Percentiles rank a stretch among this genome's conserved stretches.
These are phyloP conservation scores for Tethya wilhelma DNA, from an alignment of 37 sponge, comb jelly and placozoan species.

Conservation along the genomic window DNA sequence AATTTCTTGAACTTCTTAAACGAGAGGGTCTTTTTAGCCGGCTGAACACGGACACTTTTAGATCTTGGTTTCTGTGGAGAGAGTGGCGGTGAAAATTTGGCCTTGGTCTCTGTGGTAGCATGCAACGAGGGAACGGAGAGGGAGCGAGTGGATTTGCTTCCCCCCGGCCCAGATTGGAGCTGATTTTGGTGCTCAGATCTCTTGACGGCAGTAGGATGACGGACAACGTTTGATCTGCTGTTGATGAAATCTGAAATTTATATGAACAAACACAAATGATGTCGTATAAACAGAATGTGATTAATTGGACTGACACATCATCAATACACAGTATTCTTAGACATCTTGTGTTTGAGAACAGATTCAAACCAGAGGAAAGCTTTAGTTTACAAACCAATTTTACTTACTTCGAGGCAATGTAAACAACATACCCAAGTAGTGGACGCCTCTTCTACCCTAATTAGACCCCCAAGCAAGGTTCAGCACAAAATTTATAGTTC, in stretches of 20 bases:
- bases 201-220: constrained; percentile 34
- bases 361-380: too few relatives aligned
- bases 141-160: constrained; percentile 27
- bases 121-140: constrained; percentile 63
- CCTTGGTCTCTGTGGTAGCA: not conserved
- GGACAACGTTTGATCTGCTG: constrained; percentile 16
- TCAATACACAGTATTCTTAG: too few relatives aligned
- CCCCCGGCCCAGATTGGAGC: not conserved
- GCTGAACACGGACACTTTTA: constrained; percentile 42
- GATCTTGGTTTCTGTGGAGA: constrained; percentile 51
- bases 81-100: constrained; percentile 39
- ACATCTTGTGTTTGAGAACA: too few relatives aligned
- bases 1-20: constrained; percentile 35
- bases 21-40: constrained; percentile 37
- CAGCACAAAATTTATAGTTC: too few relatives aligned
- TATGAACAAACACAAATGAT: not conserved
- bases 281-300: not conserved
- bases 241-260: constrained; percentile 10
- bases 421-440: too few relatives aligned
- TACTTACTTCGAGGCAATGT: too few relatives aligned
- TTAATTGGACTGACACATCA: too few relatives aligned
- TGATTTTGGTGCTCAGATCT: constrained; percentile 30
- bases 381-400: too few relatives aligned
- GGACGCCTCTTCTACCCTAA: too few relatives aligned
- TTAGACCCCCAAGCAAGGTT: too few relatives aligned